A percentile compares a stretch with the other conserved stretches of the same genome.
Evolutionary conservation across 2,888 invertebrate genomes (phyloP).

Genomic region (Scotopteryx bipunctaria): DNA sequence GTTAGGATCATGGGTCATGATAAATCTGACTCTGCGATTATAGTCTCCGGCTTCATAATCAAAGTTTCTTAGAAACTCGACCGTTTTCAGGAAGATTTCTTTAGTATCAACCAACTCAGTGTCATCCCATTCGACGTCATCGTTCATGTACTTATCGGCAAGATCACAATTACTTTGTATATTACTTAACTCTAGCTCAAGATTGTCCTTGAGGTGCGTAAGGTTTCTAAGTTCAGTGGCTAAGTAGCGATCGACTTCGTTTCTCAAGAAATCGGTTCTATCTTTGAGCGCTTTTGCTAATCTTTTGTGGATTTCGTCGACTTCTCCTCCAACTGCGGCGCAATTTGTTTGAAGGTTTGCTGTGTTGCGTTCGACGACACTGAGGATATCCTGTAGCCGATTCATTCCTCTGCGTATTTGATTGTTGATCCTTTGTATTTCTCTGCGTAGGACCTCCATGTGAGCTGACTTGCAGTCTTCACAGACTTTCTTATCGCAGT

Average conservation of each 20-base stretch:
- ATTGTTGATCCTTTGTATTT: constrained; percentile 94
- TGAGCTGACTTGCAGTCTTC: constrained; percentile 98
- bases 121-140: constrained; percentile 95
- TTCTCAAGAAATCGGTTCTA: constrained; percentile 92
- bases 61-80: constrained; percentile 97
- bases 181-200: constrained; percentile 97
- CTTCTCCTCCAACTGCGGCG: constrained; percentile 94
- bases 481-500: constrained; percentile 99
- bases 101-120: constrained; percentile 97
- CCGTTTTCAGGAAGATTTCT: constrained; percentile 97
- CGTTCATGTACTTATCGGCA: constrained; percentile 96
- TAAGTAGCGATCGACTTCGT: constrained; percentile 96
- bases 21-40: constrained; percentile 91
- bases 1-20: constrained; percentile 96
- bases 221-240: constrained; percentile 93
- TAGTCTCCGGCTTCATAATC: constrained; percentile 97
- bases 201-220: constrained; percentile 94
- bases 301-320: constrained; percentile 95
- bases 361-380: constrained; percentile 94
- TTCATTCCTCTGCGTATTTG: constrained; percentile 95
- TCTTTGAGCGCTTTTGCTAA: constrained; percentile 95
- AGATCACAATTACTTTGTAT: constrained; percentile 98
- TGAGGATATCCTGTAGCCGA: constrained; percentile 92
- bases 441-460: constrained; percentile 96
- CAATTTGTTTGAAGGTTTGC: constrained; percentile 94